Percentiles rank a stretch among this genome's conserved stretches.
These are phyloP conservation scores for Melanotaenia nigrans DNA, from an alignment of 2,797 vertebrate species.

Conservation along the genomic window DNA sequence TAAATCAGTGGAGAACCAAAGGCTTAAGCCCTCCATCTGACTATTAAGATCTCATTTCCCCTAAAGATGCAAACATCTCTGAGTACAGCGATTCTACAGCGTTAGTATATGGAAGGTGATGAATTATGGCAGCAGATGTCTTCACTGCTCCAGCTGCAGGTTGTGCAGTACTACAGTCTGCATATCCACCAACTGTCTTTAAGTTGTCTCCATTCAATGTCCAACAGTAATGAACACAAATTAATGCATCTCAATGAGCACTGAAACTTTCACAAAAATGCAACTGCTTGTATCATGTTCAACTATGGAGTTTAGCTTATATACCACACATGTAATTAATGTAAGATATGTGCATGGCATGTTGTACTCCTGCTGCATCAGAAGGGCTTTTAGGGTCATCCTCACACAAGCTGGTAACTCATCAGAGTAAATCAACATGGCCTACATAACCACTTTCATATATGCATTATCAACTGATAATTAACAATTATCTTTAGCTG, in stretches of 20 bases:
- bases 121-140: neutral
- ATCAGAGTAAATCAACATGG: conserved; percentile 44
- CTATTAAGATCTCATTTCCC: neutral
- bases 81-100: conserved; percentile 11
- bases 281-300: conserved; percentile 24
- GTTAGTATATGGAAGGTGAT: conserved; percentile 12
- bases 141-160: conserved; percentile 10
- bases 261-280: conserved; percentile 16
- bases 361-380: conserved; percentile 66
- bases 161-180: conserved; percentile 3
- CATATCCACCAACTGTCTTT: neutral
- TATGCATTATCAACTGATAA: conserved; percentile 49
- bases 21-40: neutral
- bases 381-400: conserved; percentile 73
- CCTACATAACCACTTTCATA: conserved; percentile 54
- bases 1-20: neutral
- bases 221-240: conserved; percentile 11
- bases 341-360: conserved; percentile 68
- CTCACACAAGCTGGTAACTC: conserved; percentile 53
- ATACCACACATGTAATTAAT: conserved; percentile 68
- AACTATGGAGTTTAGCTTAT: conserved; percentile 26
- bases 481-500: conserved; percentile 40
- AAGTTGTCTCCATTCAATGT: conserved; percentile 6
- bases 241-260: conserved; percentile 27
- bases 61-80: neutral